Conservation (phyloP, 2,888 invertebrate species). For the Cephus spinipes region DNA sequence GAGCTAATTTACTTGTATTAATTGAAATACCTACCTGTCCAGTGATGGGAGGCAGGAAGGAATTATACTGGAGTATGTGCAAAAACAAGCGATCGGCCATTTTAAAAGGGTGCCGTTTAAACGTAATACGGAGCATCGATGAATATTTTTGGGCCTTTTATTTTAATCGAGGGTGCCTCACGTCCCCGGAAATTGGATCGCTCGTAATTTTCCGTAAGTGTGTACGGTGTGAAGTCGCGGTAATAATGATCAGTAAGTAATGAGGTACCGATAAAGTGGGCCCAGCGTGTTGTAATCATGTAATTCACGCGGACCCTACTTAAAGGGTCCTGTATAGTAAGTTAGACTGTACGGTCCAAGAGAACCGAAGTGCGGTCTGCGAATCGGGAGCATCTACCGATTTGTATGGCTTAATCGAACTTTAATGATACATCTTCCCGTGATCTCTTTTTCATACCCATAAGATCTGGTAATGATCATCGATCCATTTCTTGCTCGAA, state of each 20-base stretch:
- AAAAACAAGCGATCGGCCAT: background rate
- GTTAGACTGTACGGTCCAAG: background rate
- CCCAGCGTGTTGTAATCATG: conserved; percentile 51
- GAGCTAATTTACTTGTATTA: background rate
- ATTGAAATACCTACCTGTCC: background rate
- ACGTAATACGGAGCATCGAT: background rate
- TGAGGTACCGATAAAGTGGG: conserved; percentile 48
- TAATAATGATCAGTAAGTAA: conserved; percentile 61
- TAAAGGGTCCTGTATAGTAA: conserved; percentile 29
- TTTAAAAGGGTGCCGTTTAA: background rate
- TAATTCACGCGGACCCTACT: conserved; percentile 48
- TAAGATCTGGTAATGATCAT: background rate
- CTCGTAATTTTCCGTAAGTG: conserved; percentile 54
- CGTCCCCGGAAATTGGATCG: conserved; percentile 55
- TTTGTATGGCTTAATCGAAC: conserved; percentile 51
- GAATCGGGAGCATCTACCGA: conserved; percentile 20
- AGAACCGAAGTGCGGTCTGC: background rate
- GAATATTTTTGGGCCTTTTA: background rate
- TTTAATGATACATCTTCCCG: conserved; percentile 49
- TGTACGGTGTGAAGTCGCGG: conserved; percentile 55
- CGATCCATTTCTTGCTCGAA: background rate
- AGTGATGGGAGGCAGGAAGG: background rate
- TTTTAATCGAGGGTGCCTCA: background rate
- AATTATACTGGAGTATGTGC: background rate
- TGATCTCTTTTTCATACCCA: background rate